Percentiles rank a stretch among this genome's conserved stretches.
Evolutionary conservation across 2,888 invertebrate genomes (phyloP).

Genomic region (Incurvaria masculella): DNA sequence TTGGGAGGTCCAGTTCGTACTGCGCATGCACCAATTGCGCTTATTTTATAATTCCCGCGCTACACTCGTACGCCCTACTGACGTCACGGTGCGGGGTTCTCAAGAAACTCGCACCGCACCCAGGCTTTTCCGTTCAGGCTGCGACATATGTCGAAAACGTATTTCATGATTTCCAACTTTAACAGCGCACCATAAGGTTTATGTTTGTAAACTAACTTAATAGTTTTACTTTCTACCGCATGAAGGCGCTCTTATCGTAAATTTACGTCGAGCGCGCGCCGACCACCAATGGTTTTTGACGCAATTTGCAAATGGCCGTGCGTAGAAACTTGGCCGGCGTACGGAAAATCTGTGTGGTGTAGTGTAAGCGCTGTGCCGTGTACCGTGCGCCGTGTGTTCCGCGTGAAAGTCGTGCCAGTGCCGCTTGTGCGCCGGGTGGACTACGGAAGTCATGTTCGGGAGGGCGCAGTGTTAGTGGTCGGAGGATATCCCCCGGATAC

Average conservation of each 20-base stretch:
- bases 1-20: background rate
- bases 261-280: slow-evolving; percentile 37
- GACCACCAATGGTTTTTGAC: slow-evolving; percentile 53
- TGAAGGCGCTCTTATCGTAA: slow-evolving; percentile 21
- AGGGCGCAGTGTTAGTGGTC: background rate
- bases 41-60: slow-evolving; percentile 29
- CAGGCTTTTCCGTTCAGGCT: slow-evolving; percentile 26
- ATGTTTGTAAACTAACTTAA: background rate
- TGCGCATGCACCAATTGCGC: background rate
- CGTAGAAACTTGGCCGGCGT: slow-evolving; percentile 48
- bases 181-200: slow-evolving; percentile 8
- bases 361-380: background rate
- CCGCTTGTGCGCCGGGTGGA: background rate
- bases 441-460: background rate
- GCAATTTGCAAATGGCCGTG: slow-evolving; percentile 60
- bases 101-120: slow-evolving; percentile 48
- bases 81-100: slow-evolving; percentile 54
- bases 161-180: slow-evolving; percentile 12
- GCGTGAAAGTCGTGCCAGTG: background rate
- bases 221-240: slow-evolving; percentile 18
- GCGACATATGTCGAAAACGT: slow-evolving; percentile 21
- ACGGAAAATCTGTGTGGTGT: slow-evolving; percentile 28
- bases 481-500: background rate
- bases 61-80: slow-evolving; percentile 52
- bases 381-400: background rate